Percentiles rank a stretch among this genome's conserved stretches.
phyloP scores from a whole-genome alignment of 2,113 vertebrate genomes.

The Lota lota region DNA sequence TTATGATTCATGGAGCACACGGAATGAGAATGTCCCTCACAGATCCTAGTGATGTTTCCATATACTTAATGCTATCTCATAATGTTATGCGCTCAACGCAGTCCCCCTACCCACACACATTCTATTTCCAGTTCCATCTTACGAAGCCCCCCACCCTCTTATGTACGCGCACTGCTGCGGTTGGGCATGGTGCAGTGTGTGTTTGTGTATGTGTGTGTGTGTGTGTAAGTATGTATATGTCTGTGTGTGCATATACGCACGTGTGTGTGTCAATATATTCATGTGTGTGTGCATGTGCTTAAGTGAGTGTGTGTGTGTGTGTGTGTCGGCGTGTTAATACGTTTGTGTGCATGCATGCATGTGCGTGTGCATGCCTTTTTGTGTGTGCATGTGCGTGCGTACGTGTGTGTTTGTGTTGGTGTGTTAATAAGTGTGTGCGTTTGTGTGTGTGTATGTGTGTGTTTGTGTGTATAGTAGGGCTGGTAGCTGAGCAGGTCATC shows the following conservation, averaged over 20 bases:
- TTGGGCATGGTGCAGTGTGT: not conserved
- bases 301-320: too few species aligned
- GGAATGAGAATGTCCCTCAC: conserved; percentile 56
- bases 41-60: conserved; percentile 40
- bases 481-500: conserved; percentile 57
- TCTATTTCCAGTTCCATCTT: not conserved
- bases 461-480: conserved; percentile 34
- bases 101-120: not conserved
- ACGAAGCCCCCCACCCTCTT: not conserved
- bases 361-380: too few species aligned
- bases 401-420: not conserved
- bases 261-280: too few species aligned
- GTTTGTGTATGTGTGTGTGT: too few species aligned
- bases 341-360: too few species aligned
- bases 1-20: conserved; percentile 51
- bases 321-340: too few species aligned
- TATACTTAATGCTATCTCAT: conserved; percentile 27
- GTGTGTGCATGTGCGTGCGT: too few species aligned
- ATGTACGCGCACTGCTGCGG: conserved; percentile 4
- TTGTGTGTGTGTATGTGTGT: conserved; percentile 36
- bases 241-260: too few species aligned
- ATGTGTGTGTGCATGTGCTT: too few species aligned
- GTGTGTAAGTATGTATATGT: too few species aligned
- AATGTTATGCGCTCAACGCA: not conserved
- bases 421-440: conserved; percentile 2